A percentile compares a stretch with the other conserved stretches of the same genome.
These are phyloP conservation scores for Trochalopteron elliotii DNA, from an alignment of 2,113 vertebrate species.

Conservation along the genomic window DNA sequence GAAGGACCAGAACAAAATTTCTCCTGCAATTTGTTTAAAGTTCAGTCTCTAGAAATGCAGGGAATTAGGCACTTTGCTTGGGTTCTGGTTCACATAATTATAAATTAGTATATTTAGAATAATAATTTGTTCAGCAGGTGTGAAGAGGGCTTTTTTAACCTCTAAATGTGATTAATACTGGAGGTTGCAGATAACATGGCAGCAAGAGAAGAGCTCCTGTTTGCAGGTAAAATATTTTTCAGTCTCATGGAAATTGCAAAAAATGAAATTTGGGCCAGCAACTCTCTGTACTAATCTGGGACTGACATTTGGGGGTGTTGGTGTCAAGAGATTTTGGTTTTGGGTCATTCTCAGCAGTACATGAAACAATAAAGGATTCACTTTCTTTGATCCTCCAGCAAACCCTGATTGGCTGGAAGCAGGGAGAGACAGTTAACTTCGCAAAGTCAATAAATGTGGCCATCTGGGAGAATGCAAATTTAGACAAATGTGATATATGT, in stretches of 20 bases:
- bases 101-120: background rate
- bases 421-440: constrained; percentile 5
- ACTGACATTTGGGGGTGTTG: background rate
- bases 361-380: constrained; percentile 22
- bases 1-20: background rate
- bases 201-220: background rate
- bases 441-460: constrained; percentile 29
- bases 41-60: background rate
- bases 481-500: constrained; percentile 50
- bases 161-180: background rate
- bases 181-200: background rate
- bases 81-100: background rate
- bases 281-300: background rate
- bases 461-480: constrained; percentile 28
- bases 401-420: background rate
- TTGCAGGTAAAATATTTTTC: background rate
- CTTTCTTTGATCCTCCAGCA: background rate
- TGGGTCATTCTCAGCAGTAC: constrained; percentile 10
- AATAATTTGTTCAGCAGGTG: background rate
- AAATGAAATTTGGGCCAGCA: background rate
- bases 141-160: background rate
- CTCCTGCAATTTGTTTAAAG: background rate
- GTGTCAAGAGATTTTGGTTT: constrained; percentile 31
- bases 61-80: background rate
- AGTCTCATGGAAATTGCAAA: background rate